Conservation (phyloP, 2,797 vertebrate species). For the Sebastes hubbsi region DNA sequence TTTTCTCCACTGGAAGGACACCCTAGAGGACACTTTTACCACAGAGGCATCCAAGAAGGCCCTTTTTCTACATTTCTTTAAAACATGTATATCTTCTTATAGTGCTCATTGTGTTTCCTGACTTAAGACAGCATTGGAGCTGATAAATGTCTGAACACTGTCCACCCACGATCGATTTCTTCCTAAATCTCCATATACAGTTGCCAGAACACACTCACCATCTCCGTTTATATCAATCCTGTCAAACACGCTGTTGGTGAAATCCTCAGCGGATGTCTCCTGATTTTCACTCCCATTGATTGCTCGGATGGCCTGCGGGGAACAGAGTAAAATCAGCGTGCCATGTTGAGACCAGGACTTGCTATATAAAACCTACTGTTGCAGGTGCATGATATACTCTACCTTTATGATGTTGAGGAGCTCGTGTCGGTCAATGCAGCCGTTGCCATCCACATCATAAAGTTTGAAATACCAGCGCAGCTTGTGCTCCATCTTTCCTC, state of each 20-base stretch:
- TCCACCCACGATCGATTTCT: constrained; percentile 9
- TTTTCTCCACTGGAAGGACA: background rate
- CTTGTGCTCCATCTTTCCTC: constrained; percentile 96
- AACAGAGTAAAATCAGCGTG: background rate
- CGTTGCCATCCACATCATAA: constrained; percentile 92
- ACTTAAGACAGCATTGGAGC: background rate
- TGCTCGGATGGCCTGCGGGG: constrained; percentile 87
- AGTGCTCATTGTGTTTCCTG: background rate
- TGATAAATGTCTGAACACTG: constrained; percentile 13
- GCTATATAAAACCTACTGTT: background rate
- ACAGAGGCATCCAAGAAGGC: background rate
- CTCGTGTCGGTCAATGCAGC: constrained; percentile 92
- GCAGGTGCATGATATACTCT: background rate
- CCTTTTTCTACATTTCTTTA: background rate
- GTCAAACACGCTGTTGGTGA: constrained; percentile 90
- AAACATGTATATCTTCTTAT: background rate
- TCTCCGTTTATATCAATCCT: constrained; percentile 92
- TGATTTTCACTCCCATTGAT: constrained; percentile 87
- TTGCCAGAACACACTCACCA: constrained; percentile 77
- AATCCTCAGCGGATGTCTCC: constrained; percentile 85
- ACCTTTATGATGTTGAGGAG: constrained; percentile 94
- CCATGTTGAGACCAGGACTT: too few relatives aligned
- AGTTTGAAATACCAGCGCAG: constrained; percentile 95
- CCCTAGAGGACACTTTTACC: background rate
- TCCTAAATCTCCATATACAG: background rate